phyloP scores from a whole-genome alignment of 2,888 invertebrate genomes.

The Melanostoma scalare region DNA sequence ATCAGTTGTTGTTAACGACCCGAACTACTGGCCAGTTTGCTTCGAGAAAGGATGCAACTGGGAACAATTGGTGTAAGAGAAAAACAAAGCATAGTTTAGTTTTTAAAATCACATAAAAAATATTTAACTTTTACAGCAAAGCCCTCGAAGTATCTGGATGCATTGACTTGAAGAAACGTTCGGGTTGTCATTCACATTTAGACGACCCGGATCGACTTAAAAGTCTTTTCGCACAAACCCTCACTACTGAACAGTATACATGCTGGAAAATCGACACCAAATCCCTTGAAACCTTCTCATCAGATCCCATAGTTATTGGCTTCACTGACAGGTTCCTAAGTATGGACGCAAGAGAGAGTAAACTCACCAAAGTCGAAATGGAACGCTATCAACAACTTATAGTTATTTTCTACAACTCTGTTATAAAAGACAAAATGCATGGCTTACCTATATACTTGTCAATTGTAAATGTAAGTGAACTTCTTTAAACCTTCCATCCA shows the following conservation, averaged over 20 bases:
- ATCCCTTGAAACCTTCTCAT: conserved; percentile 89
- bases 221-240: conserved; percentile 89
- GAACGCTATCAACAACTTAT: conserved; percentile 85
- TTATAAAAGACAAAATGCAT: conserved; percentile 90
- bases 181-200: conserved; percentile 92
- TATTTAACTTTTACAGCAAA: conserved; percentile 81
- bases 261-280: conserved; percentile 83
- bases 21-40: conserved; percentile 94
- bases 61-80: conserved; percentile 88
- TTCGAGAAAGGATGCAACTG: conserved; percentile 93
- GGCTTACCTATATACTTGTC: conserved; percentile 89
- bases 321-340: conserved; percentile 88
- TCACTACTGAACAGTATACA: conserved; percentile 86
- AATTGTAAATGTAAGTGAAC: conserved; percentile 85
- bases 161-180: conserved; percentile 93
- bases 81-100: not conserved
- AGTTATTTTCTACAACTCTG: conserved; percentile 90
- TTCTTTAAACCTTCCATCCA: conserved; percentile 7
- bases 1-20: conserved; percentile 90
- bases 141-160: conserved; percentile 87
- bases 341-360: conserved; percentile 77
- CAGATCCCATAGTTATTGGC: conserved; percentile 87
- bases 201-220: conserved; percentile 92
- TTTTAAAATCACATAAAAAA: not conserved
- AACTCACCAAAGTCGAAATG: conserved; percentile 81